These are phyloP conservation scores for Euzophera pinguis DNA, from an alignment of 2,888 invertebrate species.

Conservation along the genomic window DNA sequence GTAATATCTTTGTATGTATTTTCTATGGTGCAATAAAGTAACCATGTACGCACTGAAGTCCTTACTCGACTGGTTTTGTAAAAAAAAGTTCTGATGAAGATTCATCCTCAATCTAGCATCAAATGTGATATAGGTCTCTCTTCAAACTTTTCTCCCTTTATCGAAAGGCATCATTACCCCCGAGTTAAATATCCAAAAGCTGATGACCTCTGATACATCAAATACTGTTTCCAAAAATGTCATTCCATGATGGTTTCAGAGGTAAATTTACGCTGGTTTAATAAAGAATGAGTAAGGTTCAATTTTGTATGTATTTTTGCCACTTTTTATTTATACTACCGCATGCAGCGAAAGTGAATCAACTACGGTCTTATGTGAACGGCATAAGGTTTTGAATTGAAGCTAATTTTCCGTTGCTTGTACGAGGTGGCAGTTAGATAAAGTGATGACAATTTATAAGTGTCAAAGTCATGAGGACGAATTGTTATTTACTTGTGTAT, in stretches of 20 bases:
- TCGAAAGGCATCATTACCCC: conserved; percentile 22
- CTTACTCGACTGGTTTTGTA: too few species aligned
- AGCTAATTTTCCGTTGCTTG: conserved; percentile 18
- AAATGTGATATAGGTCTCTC: background rate
- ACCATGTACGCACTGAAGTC: too few species aligned
- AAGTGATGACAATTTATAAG: conserved; percentile 55
- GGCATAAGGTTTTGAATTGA: too few species aligned
- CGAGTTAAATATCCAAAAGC: conserved; percentile 5
- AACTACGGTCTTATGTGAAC: too few species aligned
- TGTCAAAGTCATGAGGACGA: conserved; percentile 43
- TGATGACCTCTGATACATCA: conserved; percentile 15
- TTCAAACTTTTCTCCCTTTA: conserved; percentile 24
- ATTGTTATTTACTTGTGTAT: conserved; percentile 17
- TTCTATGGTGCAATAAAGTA: too few species aligned
- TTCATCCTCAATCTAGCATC: background rate
- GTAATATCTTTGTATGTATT: too few species aligned
- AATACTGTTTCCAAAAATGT: background rate
- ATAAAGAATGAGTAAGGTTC: conserved; percentile 17
- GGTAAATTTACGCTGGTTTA: conserved; percentile 6
- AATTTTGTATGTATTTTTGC: conserved; percentile 23
- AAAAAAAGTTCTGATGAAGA: too few species aligned
- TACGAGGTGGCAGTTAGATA: conserved; percentile 46
- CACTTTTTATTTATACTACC: conserved; percentile 16
- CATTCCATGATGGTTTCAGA: background rate
- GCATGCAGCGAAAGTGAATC: background rate